Evolutionary conservation across 2,888 invertebrate genomes (phyloP), one percentile per base, ranked within the genome.

Genomic region (Cosmopolites sordidus): DNA sequence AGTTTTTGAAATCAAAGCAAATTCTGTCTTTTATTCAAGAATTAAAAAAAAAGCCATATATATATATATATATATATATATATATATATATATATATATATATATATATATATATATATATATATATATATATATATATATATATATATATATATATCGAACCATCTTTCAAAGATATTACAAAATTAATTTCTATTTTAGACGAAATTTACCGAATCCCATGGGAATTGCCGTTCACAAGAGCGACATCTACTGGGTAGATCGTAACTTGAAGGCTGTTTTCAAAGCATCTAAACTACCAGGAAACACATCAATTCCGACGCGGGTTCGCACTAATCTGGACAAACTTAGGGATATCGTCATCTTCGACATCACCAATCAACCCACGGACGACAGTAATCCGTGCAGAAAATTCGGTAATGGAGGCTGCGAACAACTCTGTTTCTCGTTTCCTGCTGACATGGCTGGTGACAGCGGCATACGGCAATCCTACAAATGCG

Each of bases 391-490:
- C 64, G 86, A 87, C 9, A 83, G 78, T 12, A 92, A 92, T 68
- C 92, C 92, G 0, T 94, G 93, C 66, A 78, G 82, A 14, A 80
- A 83, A 62, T 75, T 81, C 1, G 86, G 85, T 0, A 90, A 89
- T 63, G 89, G 90, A 0, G 89, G 87, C 12, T 99, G 98, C 70
- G 89, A 92, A 43, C 98, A 99, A 68, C 79, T 99, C 0, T 99
- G 99, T 72, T 98, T 98, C 74, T 90, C 96, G 39, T 86, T 87
- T 67, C 94, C 96, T 0, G 81, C 80, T 0, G 86, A 87, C 5
- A 5, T n/a, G 12, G 12, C n/a, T 37, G 5, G 11, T 37, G 37
- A n/a, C n/a, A 37, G 44, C 12, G 39, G 37, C 5, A 18, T 48
- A 4, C 67, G 70, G 16, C 70, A 77, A 17, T 79, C 78, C 44